phyloP scores from a whole-genome alignment of 2,888 invertebrate species.

The Scotopteryx bipunctaria region DNA sequence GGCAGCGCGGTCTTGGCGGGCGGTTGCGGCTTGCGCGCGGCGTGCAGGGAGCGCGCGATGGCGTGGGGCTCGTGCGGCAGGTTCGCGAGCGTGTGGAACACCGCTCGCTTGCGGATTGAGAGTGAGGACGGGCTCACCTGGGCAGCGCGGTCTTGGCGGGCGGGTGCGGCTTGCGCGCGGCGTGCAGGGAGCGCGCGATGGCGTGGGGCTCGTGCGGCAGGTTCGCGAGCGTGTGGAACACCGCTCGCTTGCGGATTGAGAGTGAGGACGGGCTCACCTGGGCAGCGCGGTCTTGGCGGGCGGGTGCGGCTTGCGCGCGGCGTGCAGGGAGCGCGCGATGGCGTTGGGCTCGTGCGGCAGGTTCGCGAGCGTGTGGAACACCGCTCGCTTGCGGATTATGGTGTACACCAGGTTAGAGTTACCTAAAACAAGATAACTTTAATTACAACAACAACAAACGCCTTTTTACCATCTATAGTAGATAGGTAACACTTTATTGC shows the following conservation, averaged over 20 bases:
- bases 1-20: background rate
- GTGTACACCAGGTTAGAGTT: conserved; percentile 99
- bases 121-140: too few species aligned
- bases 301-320: too few species aligned
- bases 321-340: conserved; percentile 89
- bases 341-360: conserved; percentile 96
- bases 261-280: conserved; percentile 41
- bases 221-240: background rate
- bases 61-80: background rate
- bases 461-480: too few species aligned
- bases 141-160: background rate
- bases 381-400: conserved; percentile 98
- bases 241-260: too few species aligned
- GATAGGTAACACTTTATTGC: too few species aligned
- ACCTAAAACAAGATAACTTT: conserved; percentile 78
- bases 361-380: conserved; percentile 99
- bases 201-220: background rate
- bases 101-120: too few species aligned
- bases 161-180: background rate
- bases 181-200: background rate
- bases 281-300: conserved; percentile 43
- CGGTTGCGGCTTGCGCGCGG: background rate
- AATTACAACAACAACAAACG: too few species aligned
- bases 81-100: background rate
- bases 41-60: background rate